Evolutionary conservation across 2,797 vertebrate genomes (phyloP), one percentile per base, ranked within the genome.

Genomic region (Sebastes cheni): DNA sequence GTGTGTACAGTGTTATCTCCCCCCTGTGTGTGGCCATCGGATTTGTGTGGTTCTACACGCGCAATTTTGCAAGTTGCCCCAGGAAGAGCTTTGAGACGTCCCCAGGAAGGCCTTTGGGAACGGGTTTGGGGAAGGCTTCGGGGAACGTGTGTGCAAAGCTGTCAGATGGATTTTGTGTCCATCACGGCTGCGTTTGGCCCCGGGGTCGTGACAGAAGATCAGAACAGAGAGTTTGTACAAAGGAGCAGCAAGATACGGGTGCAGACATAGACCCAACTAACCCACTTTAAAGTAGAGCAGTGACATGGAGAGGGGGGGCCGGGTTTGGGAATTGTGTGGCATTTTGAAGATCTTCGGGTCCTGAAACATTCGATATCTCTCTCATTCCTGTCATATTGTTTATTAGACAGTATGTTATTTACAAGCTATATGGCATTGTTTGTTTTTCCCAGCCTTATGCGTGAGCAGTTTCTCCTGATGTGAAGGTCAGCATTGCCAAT

Each of bases 151-250:
- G 86, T 86, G 80, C 83, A 91, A 86, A 89, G 80, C 92, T 93
- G 91, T 95, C 93, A 89, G 80, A 91, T 89, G 86, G 89, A 90
- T 93, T 90, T 90, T 88, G 88, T 91, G 92, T 93, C 91, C 91
- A 91, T 94, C 91, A 89, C 58, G 59, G 85, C 78, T 83, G 78
- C 27, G 42, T 86, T 90, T 79, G 85, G 87, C 92, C 92, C 79
- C 18, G 14, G 74, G 93, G 89, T 78, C 14, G 4, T 67, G 88
- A 90, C 89, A 90, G 83, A 79, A 92, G 87, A 93, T 93, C 87
- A 91, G 85, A 93, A 90, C 80, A 88, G 79, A 87, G 82, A 79
- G 75, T 85, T 90, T 86, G 79, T 90, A 88, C 85, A 92, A 93
- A 92, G 91, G 84, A 90, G 74, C 79, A 87, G 88, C 81, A 86